A percentile compares a stretch with the other conserved stretches of the same genome.
Conservation (phyloP, 2,113 vertebrate species). For the Scalopus aquaticus region DNA sequence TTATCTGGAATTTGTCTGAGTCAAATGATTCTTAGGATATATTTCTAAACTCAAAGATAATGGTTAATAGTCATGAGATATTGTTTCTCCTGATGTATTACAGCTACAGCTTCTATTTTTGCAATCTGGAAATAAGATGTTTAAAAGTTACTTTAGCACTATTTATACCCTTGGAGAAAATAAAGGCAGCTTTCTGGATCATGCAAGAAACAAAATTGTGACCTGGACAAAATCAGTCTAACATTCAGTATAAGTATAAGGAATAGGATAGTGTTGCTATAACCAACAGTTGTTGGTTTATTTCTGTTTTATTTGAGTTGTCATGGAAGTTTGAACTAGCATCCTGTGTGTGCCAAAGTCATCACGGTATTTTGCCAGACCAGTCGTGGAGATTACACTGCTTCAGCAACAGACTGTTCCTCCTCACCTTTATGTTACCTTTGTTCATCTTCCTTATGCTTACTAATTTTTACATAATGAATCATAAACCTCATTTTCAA, state of each 20-base stretch:
- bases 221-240: background rate
- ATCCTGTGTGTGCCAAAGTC: background rate
- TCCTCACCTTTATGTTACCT: background rate
- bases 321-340: background rate
- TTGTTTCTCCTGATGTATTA: background rate
- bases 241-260: background rate
- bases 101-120: slow-evolving; percentile 17
- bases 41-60: slow-evolving; percentile 33
- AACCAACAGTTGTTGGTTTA: background rate
- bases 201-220: background rate
- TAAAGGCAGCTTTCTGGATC: slow-evolving; percentile 33
- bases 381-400: background rate
- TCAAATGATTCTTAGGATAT: slow-evolving; percentile 15
- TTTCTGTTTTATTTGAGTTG: background rate
- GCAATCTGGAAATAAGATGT: slow-evolving; percentile 27
- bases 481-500: slow-evolving; percentile 6
- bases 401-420: background rate
- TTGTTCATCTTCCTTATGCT: background rate
- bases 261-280: background rate
- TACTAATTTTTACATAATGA: background rate
- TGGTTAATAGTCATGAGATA: background rate
- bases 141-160: slow-evolving; percentile 26
- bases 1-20: slow-evolving; percentile 45
- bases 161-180: slow-evolving; percentile 47
- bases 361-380: background rate